Percentiles rank a stretch among this genome's conserved stretches.
Conservation (phyloP, 2,888 invertebrate species). For the Catonia carolina region DNA sequence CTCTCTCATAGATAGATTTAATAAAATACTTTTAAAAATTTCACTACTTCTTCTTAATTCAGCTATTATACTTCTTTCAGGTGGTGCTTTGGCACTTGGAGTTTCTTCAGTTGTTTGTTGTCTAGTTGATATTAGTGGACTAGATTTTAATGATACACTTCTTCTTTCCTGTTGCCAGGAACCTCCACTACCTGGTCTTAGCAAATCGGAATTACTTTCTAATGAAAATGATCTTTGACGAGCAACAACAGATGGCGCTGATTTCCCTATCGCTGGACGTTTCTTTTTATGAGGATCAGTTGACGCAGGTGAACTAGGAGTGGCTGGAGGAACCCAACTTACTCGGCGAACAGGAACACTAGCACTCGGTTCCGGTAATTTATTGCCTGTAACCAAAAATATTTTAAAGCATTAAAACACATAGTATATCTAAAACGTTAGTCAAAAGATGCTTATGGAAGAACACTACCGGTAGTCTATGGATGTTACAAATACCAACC, state of each 20-base stretch:
- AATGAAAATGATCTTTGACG: slow-evolving; percentile 40
- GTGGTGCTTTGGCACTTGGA: slow-evolving; percentile 27
- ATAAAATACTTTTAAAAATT: slow-evolving; percentile 42
- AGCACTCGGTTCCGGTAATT: no score
- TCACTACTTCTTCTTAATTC: slow-evolving; percentile 42
- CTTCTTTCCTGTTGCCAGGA: slow-evolving; percentile 38
- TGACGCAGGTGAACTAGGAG: slow-evolving; percentile 26
- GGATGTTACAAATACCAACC: no score
- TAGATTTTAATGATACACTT: slow-evolving; percentile 40
- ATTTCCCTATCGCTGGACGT: slow-evolving; percentile 30
- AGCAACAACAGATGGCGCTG: slow-evolving; percentile 18
- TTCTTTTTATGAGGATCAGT: slow-evolving; percentile 20
- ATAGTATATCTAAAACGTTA: no score
- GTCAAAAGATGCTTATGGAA: no score
- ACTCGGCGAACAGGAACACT: neutral
- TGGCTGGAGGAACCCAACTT: slow-evolving; percentile 13
- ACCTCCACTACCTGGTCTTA: slow-evolving; percentile 30
- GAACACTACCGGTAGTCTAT: no score
- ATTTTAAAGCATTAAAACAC: no score
- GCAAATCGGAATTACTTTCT: slow-evolving; percentile 38
- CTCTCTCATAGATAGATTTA: slow-evolving; percentile 41
- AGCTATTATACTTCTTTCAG: slow-evolving; percentile 41
- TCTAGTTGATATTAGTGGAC: slow-evolving; percentile 37
- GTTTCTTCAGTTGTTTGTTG: slow-evolving; percentile 27
- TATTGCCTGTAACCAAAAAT: no score